Base-by-base conservation (phyloP, 2,797 vertebrate genomes). In the Microchirus variegatus region DNA sequence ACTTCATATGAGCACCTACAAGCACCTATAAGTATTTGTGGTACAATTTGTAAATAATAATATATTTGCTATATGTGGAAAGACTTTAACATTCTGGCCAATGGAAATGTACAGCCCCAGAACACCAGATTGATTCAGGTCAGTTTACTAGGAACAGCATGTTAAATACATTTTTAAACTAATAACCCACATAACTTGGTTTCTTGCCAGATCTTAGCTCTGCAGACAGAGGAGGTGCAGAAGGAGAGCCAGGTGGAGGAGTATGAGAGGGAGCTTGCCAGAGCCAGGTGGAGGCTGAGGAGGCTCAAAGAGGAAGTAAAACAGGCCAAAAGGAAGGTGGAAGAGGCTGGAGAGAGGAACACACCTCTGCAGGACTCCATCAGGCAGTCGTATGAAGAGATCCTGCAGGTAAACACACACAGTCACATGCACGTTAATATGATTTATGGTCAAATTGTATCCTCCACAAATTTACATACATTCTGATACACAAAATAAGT, bases 181-280 rank as follows among this genome's bases (percentile, higher is more conserved):
- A 13, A 55, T 50, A 31, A 50, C 18, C 16, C 13, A 13, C 3
- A 38, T 4, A 3, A 8, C 10, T 52, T 52, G 10, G 7, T 9
- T 40, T 57, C 37, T 50, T 63, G 67, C 14, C 62, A 97, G 96
- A 95, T 97, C 85, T 86, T 94, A 42, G 92, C 94, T 59, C 79
- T 97, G 61, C 95, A 96, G 85, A 90, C 91, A 8, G 95, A 96
- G 84, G 94, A 96, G 87, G 91, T 88, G 45, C 92, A 87, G 60
- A 95, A 95, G 76, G 96, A 96, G 75, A 94, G 91, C 16, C 95
- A 95, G 87, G 94, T 97, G 77, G 95, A 93, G 55, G 93, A 91
- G 0, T 97, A 95, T 1, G 95, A 97, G 62, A 87, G 93, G 85
- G 96, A 97, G 59, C 90, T 97, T 49, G 92, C 85, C 50, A 92